These are phyloP conservation scores for Formicarius rufipectus DNA, from an alignment of 2,113 vertebrate genomes.

Conservation along the genomic window DNA sequence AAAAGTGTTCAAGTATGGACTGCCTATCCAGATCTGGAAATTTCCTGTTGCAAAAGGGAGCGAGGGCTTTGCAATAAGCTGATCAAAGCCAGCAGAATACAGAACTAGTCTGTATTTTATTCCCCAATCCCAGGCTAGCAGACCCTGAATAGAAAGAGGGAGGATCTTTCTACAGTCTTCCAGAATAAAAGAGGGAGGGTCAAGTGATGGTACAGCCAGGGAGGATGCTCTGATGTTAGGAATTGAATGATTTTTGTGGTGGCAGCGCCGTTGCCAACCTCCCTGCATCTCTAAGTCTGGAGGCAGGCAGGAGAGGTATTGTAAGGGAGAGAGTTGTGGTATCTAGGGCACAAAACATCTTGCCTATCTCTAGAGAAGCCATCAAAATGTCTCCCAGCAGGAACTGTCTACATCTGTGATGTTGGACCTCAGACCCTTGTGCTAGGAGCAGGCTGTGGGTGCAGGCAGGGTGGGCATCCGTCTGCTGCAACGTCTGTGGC, in stretches of 20 bases:
- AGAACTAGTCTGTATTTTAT: not conserved
- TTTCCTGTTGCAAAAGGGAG: not conserved
- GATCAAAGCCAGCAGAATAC: not conserved
- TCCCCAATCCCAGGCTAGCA: not conserved
- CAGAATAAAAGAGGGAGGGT: not conserved
- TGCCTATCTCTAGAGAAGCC: not conserved
- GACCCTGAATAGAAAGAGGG: not conserved
- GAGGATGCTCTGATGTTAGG: not conserved
- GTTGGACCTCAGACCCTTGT: not conserved
- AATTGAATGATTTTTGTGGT: not conserved
- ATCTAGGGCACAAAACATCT: not conserved
- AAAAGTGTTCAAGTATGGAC: not conserved
- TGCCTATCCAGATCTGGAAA: not conserved
- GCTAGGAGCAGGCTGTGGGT: not conserved
- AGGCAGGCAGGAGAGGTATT: not conserved
- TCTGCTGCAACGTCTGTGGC: not conserved
- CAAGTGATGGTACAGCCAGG: not conserved
- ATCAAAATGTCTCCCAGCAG: rapidly evolving
- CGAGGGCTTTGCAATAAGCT: not conserved
- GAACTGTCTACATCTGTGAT: not conserved
- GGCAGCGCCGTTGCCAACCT: not conserved
- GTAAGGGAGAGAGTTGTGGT: not conserved
- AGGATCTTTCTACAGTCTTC: not conserved
- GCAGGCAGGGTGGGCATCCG: not conserved
- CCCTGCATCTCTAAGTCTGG: not conserved